Percentiles rank a stretch among this genome's conserved stretches.
These are phyloP conservation scores for Plecotus auritus DNA, from an alignment of 2,113 vertebrate species.

Conservation along the genomic window DNA sequence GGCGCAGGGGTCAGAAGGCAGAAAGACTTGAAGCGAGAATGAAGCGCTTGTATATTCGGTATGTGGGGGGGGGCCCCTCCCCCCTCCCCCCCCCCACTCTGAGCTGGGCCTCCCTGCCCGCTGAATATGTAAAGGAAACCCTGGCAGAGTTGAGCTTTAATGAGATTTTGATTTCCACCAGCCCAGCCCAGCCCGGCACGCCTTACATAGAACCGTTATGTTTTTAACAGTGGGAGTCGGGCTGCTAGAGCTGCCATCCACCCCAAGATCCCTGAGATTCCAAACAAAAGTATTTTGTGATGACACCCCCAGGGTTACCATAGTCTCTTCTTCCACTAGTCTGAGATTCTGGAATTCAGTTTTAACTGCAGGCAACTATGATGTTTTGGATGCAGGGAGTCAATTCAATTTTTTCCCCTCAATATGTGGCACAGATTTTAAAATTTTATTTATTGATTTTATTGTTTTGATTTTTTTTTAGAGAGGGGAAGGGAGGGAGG, in stretches of 20 bases:
- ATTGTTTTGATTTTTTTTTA: neutral
- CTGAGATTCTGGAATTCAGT: neutral
- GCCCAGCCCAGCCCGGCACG: neutral
- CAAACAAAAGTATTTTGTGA: neutral
- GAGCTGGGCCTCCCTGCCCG: neutral
- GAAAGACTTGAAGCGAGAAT: neutral
- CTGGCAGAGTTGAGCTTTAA: neutral
- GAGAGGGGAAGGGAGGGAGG: neutral
- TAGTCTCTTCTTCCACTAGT: neutral
- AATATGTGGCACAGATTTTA: neutral
- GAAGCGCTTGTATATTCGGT: accelerated
- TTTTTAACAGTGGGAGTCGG: neutral
- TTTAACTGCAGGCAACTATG: neutral
- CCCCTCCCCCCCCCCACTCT: no score
- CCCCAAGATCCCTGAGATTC: neutral
- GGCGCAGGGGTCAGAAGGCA: neutral
- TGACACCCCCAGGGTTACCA: no score
- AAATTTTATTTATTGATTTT: neutral
- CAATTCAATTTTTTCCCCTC: neutral
- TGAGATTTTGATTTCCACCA: neutral
- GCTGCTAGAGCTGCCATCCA: neutral
- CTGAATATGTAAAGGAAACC: neutral
- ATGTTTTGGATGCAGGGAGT: neutral
- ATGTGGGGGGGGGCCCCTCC: no score
- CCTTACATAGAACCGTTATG: neutral